A percentile compares a stretch with the other conserved stretches of the same genome.
These are phyloP conservation scores for Symphodus melops DNA, from an alignment of 2,113 vertebrate species.

Conservation along the genomic window DNA sequence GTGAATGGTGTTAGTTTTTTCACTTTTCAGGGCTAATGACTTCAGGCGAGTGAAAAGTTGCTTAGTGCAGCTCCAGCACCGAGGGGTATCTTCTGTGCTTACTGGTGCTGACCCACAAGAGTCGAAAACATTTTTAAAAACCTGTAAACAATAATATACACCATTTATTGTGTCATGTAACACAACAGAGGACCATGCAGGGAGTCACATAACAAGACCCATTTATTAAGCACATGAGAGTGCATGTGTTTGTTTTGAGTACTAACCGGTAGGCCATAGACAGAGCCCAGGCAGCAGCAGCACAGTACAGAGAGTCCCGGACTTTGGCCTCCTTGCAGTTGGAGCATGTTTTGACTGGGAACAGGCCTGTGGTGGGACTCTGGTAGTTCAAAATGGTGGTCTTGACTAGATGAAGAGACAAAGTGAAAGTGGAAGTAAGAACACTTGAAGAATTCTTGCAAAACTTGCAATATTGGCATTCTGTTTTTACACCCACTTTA, in stretches of 20 bases:
- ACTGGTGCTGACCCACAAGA: neutral
- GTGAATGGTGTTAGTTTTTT: neutral
- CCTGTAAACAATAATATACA: neutral
- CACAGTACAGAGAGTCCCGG: slow-evolving; percentile 94
- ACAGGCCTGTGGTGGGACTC: slow-evolving; percentile 95
- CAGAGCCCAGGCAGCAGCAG: slow-evolving; percentile 92
- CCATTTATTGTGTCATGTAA: no score
- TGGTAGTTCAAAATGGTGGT: slow-evolving; percentile 91
- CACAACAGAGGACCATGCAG: no score
- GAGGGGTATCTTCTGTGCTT: neutral
- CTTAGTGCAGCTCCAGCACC: neutral
- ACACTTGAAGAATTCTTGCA: neutral
- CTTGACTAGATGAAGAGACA: slow-evolving; percentile 85
- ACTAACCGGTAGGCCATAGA: slow-evolving; percentile 93
- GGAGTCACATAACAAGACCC: no score
- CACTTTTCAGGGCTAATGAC: no score
- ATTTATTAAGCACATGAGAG: neutral
- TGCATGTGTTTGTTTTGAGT: slow-evolving; percentile 4
- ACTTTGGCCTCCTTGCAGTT: slow-evolving; percentile 89
- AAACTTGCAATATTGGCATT: neutral
- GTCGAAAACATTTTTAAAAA: neutral
- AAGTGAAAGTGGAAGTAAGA: neutral
- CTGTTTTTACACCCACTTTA: neutral
- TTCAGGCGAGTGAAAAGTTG: neutral
- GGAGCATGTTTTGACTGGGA: slow-evolving; percentile 90